Conservation (phyloP, 1,140 invertebrate genomes). For the Delia radicum region DNA sequence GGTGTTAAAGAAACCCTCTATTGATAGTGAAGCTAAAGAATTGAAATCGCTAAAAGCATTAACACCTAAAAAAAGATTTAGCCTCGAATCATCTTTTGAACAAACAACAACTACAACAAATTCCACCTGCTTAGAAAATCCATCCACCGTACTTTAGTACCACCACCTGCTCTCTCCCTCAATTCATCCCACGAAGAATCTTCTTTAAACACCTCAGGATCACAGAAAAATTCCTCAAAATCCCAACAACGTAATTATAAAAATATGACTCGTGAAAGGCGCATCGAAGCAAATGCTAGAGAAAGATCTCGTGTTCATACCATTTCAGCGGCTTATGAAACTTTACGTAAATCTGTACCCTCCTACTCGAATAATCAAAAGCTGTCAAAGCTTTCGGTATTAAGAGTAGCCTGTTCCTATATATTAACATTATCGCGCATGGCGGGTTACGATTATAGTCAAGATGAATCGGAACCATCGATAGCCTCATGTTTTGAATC, state of each 20-base stretch:
- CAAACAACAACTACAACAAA: background rate
- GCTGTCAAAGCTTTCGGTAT: constrained; percentile 85
- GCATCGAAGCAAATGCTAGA: constrained; percentile 91
- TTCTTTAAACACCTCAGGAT: constrained; percentile 29
- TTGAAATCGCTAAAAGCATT: background rate
- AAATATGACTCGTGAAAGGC: constrained; percentile 88
- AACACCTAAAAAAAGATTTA: constrained; percentile 13
- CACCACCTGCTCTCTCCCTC: constrained; percentile 32
- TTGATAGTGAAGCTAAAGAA: constrained; percentile 21
- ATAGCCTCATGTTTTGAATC: constrained; percentile 79
- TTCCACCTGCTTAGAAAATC: background rate
- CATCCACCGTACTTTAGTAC: background rate
- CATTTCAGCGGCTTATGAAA: constrained; percentile 92
- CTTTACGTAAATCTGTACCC: constrained; percentile 78
- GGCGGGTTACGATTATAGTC: constrained; percentile 65
- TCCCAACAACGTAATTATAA: constrained; percentile 87
- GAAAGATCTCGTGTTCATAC: constrained; percentile 91
- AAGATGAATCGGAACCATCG: constrained; percentile 58
- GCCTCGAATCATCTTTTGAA: constrained; percentile 5
- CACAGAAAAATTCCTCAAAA: constrained; percentile 33
- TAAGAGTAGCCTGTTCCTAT: constrained; percentile 88
- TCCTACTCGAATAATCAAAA: constrained; percentile 92
- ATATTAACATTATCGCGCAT: constrained; percentile 80
- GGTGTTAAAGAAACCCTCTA: constrained; percentile 34
- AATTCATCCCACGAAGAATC: constrained; percentile 25